These are phyloP conservation scores for Flabesymbios commensalis DNA, from an alignment of 2,888 invertebrate species.

Conservation along the genomic window DNA sequence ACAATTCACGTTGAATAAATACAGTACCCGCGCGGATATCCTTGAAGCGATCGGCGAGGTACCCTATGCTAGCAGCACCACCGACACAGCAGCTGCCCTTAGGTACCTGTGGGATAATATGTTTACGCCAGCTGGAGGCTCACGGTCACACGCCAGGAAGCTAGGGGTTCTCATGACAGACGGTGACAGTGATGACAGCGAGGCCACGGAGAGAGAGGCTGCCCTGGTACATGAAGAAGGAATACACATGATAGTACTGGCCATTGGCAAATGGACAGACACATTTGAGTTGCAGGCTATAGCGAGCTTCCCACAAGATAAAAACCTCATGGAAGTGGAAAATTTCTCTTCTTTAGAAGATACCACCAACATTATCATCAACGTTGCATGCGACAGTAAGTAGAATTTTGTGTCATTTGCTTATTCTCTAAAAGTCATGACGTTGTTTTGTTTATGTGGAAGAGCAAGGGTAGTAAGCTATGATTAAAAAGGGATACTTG, in stretches of 20 bases:
- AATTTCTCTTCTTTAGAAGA: slow-evolving; percentile 9
- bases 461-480: no score
- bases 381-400: slow-evolving; percentile 14
- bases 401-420: background rate
- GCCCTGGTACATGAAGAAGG: background rate
- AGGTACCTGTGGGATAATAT: slow-evolving; percentile 2
- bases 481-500: no score
- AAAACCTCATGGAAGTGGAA: slow-evolving; percentile 18
- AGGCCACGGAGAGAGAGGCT: slow-evolving; percentile 13
- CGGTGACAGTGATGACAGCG: slow-evolving; percentile 13
- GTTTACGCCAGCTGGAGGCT: slow-evolving; percentile 6
- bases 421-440: no score
- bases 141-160: background rate
- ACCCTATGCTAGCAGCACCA: slow-evolving; percentile 13
- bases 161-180: slow-evolving; percentile 19
- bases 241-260: slow-evolving; percentile 15
- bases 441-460: no score
- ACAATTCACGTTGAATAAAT: slow-evolving; percentile 12
- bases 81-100: slow-evolving; percentile 21
- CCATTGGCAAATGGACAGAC: slow-evolving; percentile 8
- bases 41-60: slow-evolving; percentile 3
- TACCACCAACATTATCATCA: background rate
- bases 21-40: slow-evolving; percentile 1
- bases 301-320: slow-evolving; percentile 18
- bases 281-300: slow-evolving; percentile 21